phyloP scores from a whole-genome alignment of 2,888 invertebrate species.

The Rhorus exstirpatorius region DNA sequence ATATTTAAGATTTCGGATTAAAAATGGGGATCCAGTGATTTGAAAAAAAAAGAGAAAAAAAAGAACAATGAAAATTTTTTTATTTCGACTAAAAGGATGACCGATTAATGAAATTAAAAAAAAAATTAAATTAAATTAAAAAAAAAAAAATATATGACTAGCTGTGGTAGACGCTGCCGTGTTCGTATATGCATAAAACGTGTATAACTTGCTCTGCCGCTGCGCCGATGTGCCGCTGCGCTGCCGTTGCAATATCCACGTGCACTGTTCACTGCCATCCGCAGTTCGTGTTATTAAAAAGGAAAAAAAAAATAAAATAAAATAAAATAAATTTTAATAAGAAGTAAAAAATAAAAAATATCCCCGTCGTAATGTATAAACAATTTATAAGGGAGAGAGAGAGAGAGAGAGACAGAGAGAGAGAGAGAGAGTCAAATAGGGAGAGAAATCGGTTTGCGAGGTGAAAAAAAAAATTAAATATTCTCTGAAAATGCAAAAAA shows the following conservation, averaged over 20 bases:
- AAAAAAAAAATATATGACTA: slow-evolving; percentile 75
- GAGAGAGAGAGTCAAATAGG: no score
- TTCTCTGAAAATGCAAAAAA: no score
- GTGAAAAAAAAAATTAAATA: not conserved
- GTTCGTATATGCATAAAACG: slow-evolving; percentile 82
- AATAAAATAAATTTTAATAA: slow-evolving; percentile 13
- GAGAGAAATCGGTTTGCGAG: slow-evolving; percentile 11
- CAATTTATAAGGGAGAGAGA: slow-evolving; percentile 47
- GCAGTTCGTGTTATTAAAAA: slow-evolving; percentile 85
- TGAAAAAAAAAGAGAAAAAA: slow-evolving; percentile 32
- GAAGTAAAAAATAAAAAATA: slow-evolving; percentile 41
- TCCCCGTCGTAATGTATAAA: slow-evolving; percentile 47
- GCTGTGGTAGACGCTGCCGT: slow-evolving; percentile 84
- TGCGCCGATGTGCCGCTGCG: slow-evolving; percentile 81
- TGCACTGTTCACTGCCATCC: slow-evolving; percentile 86
- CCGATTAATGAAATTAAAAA: slow-evolving; percentile 62
- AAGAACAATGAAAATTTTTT: slow-evolving; percentile 22
- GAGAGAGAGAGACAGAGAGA: slow-evolving; percentile 19
- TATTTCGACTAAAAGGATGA: slow-evolving; percentile 59
- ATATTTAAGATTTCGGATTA: slow-evolving; percentile 63
- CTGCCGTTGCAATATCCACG: slow-evolving; percentile 84
- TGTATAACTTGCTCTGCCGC: slow-evolving; percentile 77
- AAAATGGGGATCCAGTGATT: slow-evolving; percentile 50
- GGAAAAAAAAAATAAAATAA: slow-evolving; percentile 20
- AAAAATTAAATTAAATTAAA: slow-evolving; percentile 43